Percentiles rank a stretch among this genome's conserved stretches.
phyloP scores from a whole-genome alignment of 2,888 invertebrate species.

The Lampropteryx suffumata region DNA sequence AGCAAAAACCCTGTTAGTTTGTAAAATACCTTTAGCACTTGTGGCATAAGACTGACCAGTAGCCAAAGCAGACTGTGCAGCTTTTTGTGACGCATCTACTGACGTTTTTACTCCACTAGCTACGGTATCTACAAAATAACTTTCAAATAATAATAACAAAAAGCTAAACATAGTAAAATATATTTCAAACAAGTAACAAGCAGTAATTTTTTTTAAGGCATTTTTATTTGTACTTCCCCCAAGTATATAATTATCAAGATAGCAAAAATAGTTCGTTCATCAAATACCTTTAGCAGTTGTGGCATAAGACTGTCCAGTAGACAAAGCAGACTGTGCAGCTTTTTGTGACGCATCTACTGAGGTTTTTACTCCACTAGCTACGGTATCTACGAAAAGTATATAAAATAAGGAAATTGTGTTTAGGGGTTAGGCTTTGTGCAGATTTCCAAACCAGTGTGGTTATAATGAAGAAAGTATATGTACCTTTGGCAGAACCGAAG shows the following conservation, averaged over 20 bases:
- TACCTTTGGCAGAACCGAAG: constrained; percentile 55
- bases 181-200: no score
- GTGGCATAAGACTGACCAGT: constrained; percentile 37
- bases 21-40: constrained; percentile 42
- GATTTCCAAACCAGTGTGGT: constrained; percentile 1
- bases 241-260: no score
- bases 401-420: no score
- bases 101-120: constrained; percentile 44
- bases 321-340: constrained; percentile 46
- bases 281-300: constrained; percentile 43
- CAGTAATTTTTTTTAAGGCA: no score
- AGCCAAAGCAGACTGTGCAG: constrained; percentile 45
- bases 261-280: neutral
- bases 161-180: no score
- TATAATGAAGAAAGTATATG: constrained; percentile 3
- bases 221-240: no score
- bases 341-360: constrained; percentile 52
- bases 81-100: constrained; percentile 50
- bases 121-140: constrained; percentile 56
- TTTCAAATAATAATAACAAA: no score
- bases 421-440: no score
- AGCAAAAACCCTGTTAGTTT: neutral
- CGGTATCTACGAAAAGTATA: constrained; percentile 62
- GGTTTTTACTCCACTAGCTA: constrained; percentile 44
- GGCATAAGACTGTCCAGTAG: constrained; percentile 36